These are phyloP conservation scores for Poicephalus gulielmi DNA, from an alignment of 2,113 vertebrate species.

Conservation along the genomic window DNA sequence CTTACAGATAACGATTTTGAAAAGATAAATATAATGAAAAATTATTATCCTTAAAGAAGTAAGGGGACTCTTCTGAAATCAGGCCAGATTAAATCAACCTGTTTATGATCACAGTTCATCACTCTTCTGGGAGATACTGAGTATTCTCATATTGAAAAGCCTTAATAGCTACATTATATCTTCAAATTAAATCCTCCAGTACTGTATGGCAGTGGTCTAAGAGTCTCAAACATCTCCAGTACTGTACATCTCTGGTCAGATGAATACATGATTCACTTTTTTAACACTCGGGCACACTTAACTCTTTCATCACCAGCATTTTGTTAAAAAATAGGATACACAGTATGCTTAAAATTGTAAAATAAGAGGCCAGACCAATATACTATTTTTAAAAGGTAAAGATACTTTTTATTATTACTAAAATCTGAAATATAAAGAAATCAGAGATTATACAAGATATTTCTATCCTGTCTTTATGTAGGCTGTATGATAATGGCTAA, in stretches of 20 bases:
- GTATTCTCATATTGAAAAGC: not conserved
- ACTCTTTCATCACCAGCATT: not conserved
- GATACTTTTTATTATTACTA: not conserved
- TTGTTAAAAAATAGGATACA: not conserved
- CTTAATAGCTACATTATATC: not conserved
- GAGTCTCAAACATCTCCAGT: not conserved
- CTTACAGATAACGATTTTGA: not conserved
- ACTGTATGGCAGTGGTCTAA: not conserved
- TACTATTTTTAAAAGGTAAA: not conserved
- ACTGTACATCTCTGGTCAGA: not conserved
- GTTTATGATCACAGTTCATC: conserved; percentile 9
- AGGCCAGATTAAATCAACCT: conserved; percentile 37
- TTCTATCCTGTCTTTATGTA: not conserved
- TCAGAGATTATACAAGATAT: not conserved
- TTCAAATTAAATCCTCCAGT: conserved; percentile 19
- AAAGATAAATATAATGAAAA: conserved; percentile 21
- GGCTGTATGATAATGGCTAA: not conserved
- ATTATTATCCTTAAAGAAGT: not conserved
- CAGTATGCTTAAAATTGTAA: not conserved
- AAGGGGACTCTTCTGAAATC: not conserved
- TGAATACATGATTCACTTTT: not conserved
- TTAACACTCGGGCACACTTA: not conserved
- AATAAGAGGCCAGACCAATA: not conserved
- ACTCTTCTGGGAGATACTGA: not conserved
- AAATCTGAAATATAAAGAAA: not conserved